Percentiles rank a stretch among this genome's conserved stretches.
Evolutionary conservation across 2,797 vertebrate species (phyloP).

Genomic region (Ambastaia sidthimunki): DNA sequence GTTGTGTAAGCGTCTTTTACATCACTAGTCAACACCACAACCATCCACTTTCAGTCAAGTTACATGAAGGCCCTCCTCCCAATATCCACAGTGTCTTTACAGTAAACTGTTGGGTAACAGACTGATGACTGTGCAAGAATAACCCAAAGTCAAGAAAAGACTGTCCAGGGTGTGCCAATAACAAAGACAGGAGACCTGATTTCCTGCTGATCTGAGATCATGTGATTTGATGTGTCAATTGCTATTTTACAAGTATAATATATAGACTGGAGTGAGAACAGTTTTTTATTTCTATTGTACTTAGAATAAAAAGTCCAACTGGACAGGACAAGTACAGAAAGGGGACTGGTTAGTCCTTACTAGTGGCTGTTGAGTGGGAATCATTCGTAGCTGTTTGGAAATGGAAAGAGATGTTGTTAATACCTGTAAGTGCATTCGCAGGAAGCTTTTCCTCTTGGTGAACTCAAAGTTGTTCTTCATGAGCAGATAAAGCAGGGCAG

Average conservation of each 20-base stretch:
- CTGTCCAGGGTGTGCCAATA: neutral
- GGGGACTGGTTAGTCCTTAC: neutral
- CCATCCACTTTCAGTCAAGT: neutral
- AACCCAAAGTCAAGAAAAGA: neutral
- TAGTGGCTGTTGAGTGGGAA: neutral
- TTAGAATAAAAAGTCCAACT: no score
- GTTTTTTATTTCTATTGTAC: no score
- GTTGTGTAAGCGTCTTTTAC: neutral
- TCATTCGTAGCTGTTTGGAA: neutral
- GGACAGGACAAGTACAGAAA: neutral
- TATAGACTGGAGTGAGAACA: no score
- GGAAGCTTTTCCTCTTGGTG: conserved; percentile 93
- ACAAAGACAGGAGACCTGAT: neutral
- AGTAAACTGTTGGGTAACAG: neutral
- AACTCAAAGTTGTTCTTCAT: conserved; percentile 98
- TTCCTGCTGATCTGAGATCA: no score
- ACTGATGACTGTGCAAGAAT: neutral
- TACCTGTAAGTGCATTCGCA: conserved; percentile 95
- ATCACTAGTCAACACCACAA: neutral
- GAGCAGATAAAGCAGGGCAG: conserved; percentile 92
- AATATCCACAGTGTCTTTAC: neutral
- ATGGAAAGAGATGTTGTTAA: conserved; percentile 21
- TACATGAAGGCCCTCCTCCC: neutral
- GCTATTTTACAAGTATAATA: no score
- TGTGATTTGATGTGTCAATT: no score